Base-by-base conservation (phyloP, 1,140 invertebrate genomes). In the Habropoda laboriosa region DNA sequence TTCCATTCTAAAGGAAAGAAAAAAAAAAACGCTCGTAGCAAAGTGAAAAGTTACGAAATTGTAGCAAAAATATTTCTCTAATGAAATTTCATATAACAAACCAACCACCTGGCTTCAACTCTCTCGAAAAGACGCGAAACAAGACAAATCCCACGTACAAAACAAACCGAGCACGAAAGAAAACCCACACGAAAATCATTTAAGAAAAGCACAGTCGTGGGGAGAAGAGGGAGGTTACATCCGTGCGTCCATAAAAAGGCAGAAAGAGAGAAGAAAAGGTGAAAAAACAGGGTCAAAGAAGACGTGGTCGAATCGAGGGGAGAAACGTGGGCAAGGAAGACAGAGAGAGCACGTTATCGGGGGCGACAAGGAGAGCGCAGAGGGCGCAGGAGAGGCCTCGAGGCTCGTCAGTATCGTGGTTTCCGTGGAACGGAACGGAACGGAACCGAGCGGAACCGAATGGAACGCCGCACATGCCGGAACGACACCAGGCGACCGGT, bases 401-500 rank as follows among this genome's bases (percentile, higher is more conserved):
- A 58, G 13, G 70, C 61, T 27, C 76, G 60, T 72, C 82, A 80
- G 83, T 85, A 61, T 57, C 70, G 81, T 80, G 67, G 82, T 84
- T 85, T 75, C 74, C 83, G 75, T 71, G 70, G 68, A 81, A 81
- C 66, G 66, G 79, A 81, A 81, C 66, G 66, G 79, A 57, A 75
- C 74, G 79, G 75, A 85, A 77, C 80, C 64, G 70, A 80, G 42
- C 63, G 63, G 82, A 82, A 79, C 86, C 75, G 81, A 60, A 51
- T 35, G 82, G 63, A 60, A 82, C 80, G 76, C 35, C 49, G 72
- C 63, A 61, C 45, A 40, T 45, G 77, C 38, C 18, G 77, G 61
- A 82, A 88, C 86, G 86, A 88, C 83, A 84, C 55, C 66, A 72
- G 75, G 70, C 86, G 88, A 81, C 53, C 85, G 85, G 60, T 58